Conservation (phyloP, 1,140 invertebrate genomes). For the Manduca sexta region DNA sequence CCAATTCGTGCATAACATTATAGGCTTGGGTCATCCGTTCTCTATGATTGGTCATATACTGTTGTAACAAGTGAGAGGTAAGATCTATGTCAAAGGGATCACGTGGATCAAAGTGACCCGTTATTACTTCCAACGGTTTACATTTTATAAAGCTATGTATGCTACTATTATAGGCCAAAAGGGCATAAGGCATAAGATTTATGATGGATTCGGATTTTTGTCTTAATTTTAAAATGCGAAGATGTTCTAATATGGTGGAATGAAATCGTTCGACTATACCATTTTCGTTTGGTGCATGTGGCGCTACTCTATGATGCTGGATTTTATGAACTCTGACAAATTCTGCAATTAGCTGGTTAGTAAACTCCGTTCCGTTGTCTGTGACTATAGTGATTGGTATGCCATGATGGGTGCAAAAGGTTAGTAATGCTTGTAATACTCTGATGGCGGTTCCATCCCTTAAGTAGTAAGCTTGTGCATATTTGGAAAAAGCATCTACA, state of each 20-base stretch:
- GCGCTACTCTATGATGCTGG: background rate
- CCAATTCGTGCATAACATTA: no score
- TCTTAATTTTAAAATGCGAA: background rate
- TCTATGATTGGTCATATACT: background rate
- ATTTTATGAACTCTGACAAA: background rate
- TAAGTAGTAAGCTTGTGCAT: background rate
- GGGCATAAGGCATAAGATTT: no score
- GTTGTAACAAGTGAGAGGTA: background rate
- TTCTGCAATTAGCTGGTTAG: background rate
- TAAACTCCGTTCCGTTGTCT: slow-evolving; percentile 1
- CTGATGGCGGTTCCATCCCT: background rate
- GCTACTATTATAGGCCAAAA: slow-evolving; percentile 1
- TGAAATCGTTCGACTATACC: slow-evolving; percentile 3
- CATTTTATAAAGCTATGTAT: slow-evolving; percentile 1
- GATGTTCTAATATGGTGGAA: background rate
- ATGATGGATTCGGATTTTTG: background rate
- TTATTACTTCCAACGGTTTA: background rate
- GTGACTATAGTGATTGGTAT: background rate
- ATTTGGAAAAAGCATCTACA: slow-evolving; percentile 1
- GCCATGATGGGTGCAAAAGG: slow-evolving; percentile 3
- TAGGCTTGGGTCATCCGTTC: background rate
- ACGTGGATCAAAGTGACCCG: slow-evolving; percentile 1
- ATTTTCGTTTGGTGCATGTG: background rate
- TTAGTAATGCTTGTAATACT: background rate
- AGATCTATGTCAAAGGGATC: background rate